Percentiles rank a stretch among this genome's conserved stretches.
Evolutionary conservation across 2,888 invertebrate genomes (phyloP).

Genomic region (Cephalotes varians): DNA sequence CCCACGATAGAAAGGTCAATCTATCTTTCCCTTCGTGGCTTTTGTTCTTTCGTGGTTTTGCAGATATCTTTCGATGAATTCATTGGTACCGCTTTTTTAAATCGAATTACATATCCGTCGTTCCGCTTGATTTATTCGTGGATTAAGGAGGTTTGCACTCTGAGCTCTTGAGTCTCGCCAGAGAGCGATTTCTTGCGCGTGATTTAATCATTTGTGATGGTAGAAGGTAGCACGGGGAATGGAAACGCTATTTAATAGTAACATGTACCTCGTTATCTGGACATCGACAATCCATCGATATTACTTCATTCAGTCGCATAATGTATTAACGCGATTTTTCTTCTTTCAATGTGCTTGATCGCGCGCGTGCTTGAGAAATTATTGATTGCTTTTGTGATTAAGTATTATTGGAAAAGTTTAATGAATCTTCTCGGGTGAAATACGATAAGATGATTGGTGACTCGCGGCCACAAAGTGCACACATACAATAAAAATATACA

Average conservation of each 20-base stretch:
- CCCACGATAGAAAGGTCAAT: conserved; percentile 27
- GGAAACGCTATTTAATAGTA: conserved; percentile 26
- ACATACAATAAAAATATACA: background rate
- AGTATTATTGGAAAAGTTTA: background rate
- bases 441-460: conserved; percentile 30
- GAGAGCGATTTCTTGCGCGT: conserved; percentile 3
- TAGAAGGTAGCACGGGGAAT: background rate
- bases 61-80: conserved; percentile 24
- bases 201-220: background rate
- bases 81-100: background rate
- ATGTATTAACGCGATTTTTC: conserved; percentile 24
- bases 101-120: background rate
- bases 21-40: conserved; percentile 60
- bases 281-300: conserved; percentile 31
- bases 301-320: conserved; percentile 31
- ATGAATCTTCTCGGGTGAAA: conserved; percentile 27
- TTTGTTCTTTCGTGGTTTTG: conserved; percentile 19
- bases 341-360: background rate
- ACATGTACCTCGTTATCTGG: conserved; percentile 37
- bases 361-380: conserved; percentile 22
- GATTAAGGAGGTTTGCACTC: background rate
- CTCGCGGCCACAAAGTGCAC: background rate
- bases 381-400: conserved; percentile 19
- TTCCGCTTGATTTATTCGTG: conserved; percentile 27
- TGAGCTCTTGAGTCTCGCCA: background rate